Evolutionary conservation across 2,888 invertebrate genomes (phyloP), one percentile per base, ranked within the genome.

Genomic region (Cosmorhoe ocellata): DNA sequence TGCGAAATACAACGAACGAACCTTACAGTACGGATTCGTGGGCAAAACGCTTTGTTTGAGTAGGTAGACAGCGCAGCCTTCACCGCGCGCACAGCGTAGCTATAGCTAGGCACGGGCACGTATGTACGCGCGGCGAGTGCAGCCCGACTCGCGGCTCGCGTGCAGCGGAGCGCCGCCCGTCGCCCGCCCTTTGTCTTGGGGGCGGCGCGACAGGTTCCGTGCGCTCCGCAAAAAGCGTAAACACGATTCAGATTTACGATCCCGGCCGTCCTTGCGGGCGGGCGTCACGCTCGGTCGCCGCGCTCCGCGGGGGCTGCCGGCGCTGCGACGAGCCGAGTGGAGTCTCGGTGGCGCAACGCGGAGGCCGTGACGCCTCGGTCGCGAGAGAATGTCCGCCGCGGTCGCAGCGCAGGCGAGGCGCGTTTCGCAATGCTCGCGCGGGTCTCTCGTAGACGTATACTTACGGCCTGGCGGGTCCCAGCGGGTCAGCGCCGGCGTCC

Each of bases 391-490:
- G 89, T 89, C 81, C 82, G 80, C 80, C 77, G 74, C 50, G 50
- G 12, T 33, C 50, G 44, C 27, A 13, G 24, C 32, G 13, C 34
- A 37, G 24, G 43, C 38, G 32, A 43, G 72, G 68, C 70, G 51
- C 76, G 85, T 90, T 88, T 90, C 90, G 90, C 90, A 90, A 90
- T 81, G 72, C 76, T 79, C 32, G 76, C 79, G 80, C 77, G 79
- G 18, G 73, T 74, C 84, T 80, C 82, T 80, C 69, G 62, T 62
- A 65, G 66, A 12, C n/a, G 67, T 80, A 85, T 90, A 90, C 91
- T 90, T 85, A 86, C 90, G 88, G 90, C 90, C 90, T 87, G 85
- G 83, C 87, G 79, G 79, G 81, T 79, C 81, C 83, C 76, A 86
- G 84, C 81, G 87, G 87, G 79, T 87, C 87, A 79, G 86, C 79